A percentile compares a stretch with the other conserved stretches of the same genome.
Conservation (phyloP, 2,797 vertebrate genomes). For the Hyperoplus immaculatus region DNA sequence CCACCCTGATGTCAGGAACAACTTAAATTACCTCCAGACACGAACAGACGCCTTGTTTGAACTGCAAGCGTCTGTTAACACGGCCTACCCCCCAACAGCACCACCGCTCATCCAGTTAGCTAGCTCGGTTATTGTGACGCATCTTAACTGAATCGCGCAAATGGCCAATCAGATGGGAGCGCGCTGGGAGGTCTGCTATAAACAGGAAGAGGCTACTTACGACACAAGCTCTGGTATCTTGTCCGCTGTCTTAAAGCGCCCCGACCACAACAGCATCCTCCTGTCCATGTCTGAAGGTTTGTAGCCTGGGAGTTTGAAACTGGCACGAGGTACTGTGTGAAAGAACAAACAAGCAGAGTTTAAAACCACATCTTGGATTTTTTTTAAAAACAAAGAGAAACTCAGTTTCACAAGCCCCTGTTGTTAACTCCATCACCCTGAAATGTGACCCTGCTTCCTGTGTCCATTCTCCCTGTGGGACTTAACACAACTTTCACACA, state of each 20-base stretch:
- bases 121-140: slow-evolving; percentile 51
- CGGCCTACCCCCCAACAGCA: slow-evolving; percentile 25
- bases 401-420: slow-evolving; percentile 45
- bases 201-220: slow-evolving; percentile 89
- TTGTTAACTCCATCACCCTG: slow-evolving; percentile 26
- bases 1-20: slow-evolving; percentile 53
- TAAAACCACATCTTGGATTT: slow-evolving; percentile 2
- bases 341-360: slow-evolving; percentile 31
- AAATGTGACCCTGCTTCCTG: slow-evolving; percentile 44
- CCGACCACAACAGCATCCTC: slow-evolving; percentile 91
- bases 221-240: slow-evolving; percentile 93
- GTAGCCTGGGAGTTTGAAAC: slow-evolving; percentile 86
- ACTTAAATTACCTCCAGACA: slow-evolving; percentile 61
- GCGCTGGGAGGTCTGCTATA: slow-evolving; percentile 61
- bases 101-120: slow-evolving; percentile 43
- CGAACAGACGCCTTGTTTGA: slow-evolving; percentile 64
- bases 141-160: slow-evolving; percentile 39
- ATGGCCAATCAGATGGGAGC: slow-evolving; percentile 30
- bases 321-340: slow-evolving; percentile 46
- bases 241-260: slow-evolving; percentile 91
- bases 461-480: slow-evolving; percentile 35
- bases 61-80: slow-evolving; percentile 38
- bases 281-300: slow-evolving; percentile 88
- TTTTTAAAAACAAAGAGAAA: slow-evolving; percentile 2
- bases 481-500: slow-evolving; percentile 43